Base-by-base conservation (phyloP, 2,888 invertebrate species). In the Lypha dubia region DNA sequence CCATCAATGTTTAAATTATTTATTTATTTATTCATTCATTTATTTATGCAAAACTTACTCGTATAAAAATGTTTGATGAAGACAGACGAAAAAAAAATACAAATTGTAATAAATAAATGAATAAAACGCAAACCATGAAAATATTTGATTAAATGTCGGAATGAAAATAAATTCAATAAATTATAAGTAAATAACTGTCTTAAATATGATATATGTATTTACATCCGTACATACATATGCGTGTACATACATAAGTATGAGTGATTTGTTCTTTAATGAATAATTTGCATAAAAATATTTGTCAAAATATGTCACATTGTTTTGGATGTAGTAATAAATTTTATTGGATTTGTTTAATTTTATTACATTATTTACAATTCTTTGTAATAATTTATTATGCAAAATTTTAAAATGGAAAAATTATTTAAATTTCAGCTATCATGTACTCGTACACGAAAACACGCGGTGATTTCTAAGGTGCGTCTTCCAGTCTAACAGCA, bases 91-190 rank as follows among this genome's bases (percentile, higher is more conserved):
- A 53, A 63, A 9, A 32, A 44, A 53, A 41, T 9, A 41, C 9
- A 15, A 22, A n/a, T n/a, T n/a, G n/a, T n/a, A n/a, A 17, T n/a
- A 44, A 51, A 49, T 24, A 53, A 28, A 58, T 20, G 6, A 46
- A 58, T 65, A 65, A 67, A 49, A 49, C 65, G 58, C 63, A 75
- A 75, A 51, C 38, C 68, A 79, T 65, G 35, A 41, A 65, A 79
- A 32, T 58, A 67, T 79, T 79, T 79, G 73, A 79, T 73, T 73
- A 49, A 79, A 65, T 58, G 65, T 73, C 56, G 38, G 73, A 24
- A 73, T 79, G 38, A 56, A 79, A 79, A 71, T 58, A 58, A 73
- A 73, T 79, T 79, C 65, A 67, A 73, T 79, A 71, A 79, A 79
- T 79, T 65, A 46, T 32, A 73, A 58, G 49, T 67, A 79, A 65